These are phyloP conservation scores for Pammene fasciana DNA, from an alignment of 2,888 invertebrate species.

Conservation along the genomic window DNA sequence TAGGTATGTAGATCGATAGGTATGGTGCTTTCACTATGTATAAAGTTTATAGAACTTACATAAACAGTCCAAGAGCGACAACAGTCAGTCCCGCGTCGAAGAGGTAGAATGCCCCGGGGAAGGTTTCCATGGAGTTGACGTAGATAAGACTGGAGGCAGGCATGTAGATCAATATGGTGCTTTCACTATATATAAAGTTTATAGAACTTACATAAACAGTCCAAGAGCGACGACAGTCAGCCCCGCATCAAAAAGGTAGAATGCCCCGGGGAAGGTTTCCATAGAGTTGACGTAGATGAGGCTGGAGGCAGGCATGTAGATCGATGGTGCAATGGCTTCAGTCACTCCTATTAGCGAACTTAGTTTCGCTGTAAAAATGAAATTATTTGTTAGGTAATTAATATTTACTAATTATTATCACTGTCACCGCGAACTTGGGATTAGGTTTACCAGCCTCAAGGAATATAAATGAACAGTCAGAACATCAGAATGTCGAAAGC, in stretches of 20 bases:
- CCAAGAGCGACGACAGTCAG: constrained; percentile 72
- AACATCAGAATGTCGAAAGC: no score
- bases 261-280: constrained; percentile 79
- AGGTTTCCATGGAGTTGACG: neutral
- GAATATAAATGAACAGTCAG: no score
- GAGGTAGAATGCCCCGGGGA: neutral
- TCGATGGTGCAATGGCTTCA: constrained; percentile 82
- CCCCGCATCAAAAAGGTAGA: constrained; percentile 80
- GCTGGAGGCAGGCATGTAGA: constrained; percentile 82
- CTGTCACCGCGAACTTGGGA: no score
- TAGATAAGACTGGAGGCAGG: neutral
- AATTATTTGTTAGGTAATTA: constrained; percentile 27
- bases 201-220: constrained; percentile 73
- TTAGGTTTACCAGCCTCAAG: no score
- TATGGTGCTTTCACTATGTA: no score
- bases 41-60: no score
- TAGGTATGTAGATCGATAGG: no score
- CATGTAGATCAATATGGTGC: neutral
- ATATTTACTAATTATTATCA: neutral
- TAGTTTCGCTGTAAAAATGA: constrained; percentile 71
- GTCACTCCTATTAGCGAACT: constrained; percentile 83
- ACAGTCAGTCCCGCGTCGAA: neutral
- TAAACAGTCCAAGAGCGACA: neutral
- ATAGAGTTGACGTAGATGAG: constrained; percentile 80
- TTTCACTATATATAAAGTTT: no score